phyloP scores from a whole-genome alignment of 2,888 invertebrate species.

The Carcina quercana region DNA sequence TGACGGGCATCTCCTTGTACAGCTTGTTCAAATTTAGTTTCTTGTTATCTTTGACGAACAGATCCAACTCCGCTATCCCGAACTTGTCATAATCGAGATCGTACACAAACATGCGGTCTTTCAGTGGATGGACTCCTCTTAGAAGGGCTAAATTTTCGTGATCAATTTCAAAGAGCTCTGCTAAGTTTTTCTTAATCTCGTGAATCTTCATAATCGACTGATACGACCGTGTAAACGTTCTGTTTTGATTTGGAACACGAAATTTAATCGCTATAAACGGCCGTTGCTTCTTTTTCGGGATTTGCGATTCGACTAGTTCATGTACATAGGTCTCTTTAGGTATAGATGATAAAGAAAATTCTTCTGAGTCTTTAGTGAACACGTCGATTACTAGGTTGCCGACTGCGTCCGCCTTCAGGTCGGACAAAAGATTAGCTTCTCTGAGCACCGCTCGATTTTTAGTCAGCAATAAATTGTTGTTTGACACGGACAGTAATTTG shows the following conservation, averaged over 20 bases:
- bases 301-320: constrained; percentile 49
- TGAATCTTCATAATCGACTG: constrained; percentile 67
- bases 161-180: constrained; percentile 71
- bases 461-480: constrained; percentile 50
- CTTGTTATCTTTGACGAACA: constrained; percentile 53
- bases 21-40: constrained; percentile 54
- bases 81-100: constrained; percentile 66
- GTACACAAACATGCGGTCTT: constrained; percentile 54
- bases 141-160: constrained; percentile 62
- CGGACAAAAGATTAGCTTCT: constrained; percentile 47
- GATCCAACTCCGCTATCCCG: constrained; percentile 60
- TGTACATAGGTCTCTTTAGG: constrained; percentile 59
- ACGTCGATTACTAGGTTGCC: constrained; percentile 60
- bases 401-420: constrained; percentile 49
- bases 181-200: constrained; percentile 76
- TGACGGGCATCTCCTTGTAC: constrained; percentile 54
- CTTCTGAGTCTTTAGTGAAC: constrained; percentile 56
- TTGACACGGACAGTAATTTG: constrained; percentile 51
- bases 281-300: constrained; percentile 53
- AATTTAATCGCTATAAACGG: constrained; percentile 67
- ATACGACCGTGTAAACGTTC: constrained; percentile 68
- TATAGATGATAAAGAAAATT: constrained; percentile 50
- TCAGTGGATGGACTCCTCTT: constrained; percentile 54
- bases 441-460: constrained; percentile 60
- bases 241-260: constrained; percentile 50